phyloP scores from a whole-genome alignment of 2,888 invertebrate genomes.

The Ditula angustiorana region DNA sequence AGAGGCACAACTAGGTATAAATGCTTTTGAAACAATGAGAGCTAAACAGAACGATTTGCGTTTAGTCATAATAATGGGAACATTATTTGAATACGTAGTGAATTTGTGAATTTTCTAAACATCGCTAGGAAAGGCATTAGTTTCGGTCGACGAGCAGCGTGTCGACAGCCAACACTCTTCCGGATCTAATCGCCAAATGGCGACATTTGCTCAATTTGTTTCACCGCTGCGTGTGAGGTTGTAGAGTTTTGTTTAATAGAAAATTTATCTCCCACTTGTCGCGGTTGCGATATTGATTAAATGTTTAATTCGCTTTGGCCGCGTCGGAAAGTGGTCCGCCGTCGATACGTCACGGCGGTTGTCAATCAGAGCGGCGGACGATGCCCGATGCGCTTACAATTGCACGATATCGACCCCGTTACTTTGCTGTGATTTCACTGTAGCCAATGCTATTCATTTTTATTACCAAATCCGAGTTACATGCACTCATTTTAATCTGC shows the following conservation, averaged over 20 bases:
- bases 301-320: conserved; percentile 54
- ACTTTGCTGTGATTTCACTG: conserved; percentile 51
- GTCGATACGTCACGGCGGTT: conserved; percentile 73
- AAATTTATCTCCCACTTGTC: conserved; percentile 59
- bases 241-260: conserved; percentile 42
- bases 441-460: conserved; percentile 35
- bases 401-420: conserved; percentile 75
- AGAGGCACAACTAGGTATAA: conserved; percentile 13
- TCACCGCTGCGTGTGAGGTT: conserved; percentile 28
- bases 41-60: conserved; percentile 16
- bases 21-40: conserved; percentile 1
- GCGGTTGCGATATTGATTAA: conserved; percentile 48
- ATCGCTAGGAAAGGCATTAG: conserved; percentile 60
- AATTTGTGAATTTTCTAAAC: conserved; percentile 25
- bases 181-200: conserved; percentile 77
- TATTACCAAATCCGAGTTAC: conserved; percentile 32
- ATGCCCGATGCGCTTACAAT: conserved; percentile 66
- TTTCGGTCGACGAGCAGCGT: conserved; percentile 63
- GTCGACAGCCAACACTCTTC: conserved; percentile 64
- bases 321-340: conserved; percentile 65
- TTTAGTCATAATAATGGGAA: conserved; percentile 15
- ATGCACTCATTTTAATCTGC: conserved; percentile 16
- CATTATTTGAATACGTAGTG: conserved; percentile 17
- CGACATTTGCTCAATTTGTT: conserved; percentile 53
- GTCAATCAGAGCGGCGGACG: conserved; percentile 75